Conservation (phyloP, 2,797 vertebrate genomes). For the Smutsia temminckii region DNA sequence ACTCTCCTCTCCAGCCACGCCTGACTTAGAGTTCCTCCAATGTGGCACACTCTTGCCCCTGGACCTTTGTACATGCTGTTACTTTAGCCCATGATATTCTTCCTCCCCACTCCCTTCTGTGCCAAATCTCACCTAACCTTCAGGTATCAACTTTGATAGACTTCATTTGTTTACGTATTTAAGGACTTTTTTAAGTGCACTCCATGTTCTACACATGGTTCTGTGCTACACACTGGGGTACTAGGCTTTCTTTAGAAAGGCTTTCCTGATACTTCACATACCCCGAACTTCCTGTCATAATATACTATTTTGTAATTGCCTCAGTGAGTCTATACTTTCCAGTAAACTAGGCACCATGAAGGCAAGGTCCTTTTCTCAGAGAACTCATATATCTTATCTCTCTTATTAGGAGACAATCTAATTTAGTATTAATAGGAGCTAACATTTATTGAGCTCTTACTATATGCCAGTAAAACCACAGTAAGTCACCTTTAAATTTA, state of each 20-base stretch:
- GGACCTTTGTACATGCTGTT: not conserved
- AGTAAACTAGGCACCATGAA: not conserved
- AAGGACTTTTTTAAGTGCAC: conserved; percentile 25
- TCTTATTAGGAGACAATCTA: not conserved
- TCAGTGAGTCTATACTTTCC: not conserved
- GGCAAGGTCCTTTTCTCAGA: not conserved
- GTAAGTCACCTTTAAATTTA: not conserved
- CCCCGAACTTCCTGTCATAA: conserved; percentile 12
- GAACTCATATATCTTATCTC: not conserved
- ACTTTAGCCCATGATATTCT: not conserved
- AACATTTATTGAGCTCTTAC: not conserved
- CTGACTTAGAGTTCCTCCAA: not conserved
- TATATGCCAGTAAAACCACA: not conserved
- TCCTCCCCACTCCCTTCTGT: not conserved
- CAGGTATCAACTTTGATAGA: not conserved
- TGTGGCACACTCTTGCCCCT: not conserved
- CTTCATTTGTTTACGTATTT: conserved; percentile 4
- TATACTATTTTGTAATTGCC: conserved; percentile 1
- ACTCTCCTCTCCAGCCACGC: not conserved
- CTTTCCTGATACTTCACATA: not conserved
- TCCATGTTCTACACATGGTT: not conserved
- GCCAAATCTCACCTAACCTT: conserved; percentile 22
- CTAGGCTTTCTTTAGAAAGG: conserved; percentile 2
- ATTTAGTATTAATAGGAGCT: not conserved
- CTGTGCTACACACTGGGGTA: not conserved